Evolutionary conservation across 2,113 vertebrate species (phyloP).

Genomic region (Isichthys henryi): DNA sequence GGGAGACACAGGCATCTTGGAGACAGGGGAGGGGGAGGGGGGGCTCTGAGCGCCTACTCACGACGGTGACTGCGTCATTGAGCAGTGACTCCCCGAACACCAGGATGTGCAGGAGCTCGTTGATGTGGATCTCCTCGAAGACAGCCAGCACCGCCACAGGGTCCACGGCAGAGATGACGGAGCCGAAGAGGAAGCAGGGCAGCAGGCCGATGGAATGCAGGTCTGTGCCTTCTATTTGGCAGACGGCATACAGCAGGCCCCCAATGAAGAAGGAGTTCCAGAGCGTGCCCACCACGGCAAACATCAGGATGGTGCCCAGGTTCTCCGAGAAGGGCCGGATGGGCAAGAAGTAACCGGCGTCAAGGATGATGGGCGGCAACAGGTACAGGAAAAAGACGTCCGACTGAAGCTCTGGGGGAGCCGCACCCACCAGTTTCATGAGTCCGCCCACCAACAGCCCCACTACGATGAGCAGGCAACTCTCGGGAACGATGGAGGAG

Average conservation of each 20-base stretch:
- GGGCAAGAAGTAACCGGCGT: conserved; percentile 94
- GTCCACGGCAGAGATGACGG: conserved; percentile 93
- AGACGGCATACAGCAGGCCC: conserved; percentile 75
- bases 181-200: conserved; percentile 83
- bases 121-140: conserved; percentile 98
- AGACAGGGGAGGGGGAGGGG: background rate
- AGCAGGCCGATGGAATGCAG: conserved; percentile 69
- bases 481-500: conserved; percentile 85
- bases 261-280: conserved; percentile 96
- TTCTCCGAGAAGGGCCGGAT: conserved; percentile 94
- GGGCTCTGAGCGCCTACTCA: conserved; percentile 51
- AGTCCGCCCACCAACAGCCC: conserved; percentile 87
- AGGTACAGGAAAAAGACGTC: conserved; percentile 86
- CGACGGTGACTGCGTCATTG: conserved; percentile 93
- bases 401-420: conserved; percentile 71
- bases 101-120: conserved; percentile 90
- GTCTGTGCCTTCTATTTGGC: conserved; percentile 60
- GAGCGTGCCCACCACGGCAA: conserved; percentile 89
- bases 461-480: conserved; percentile 90
- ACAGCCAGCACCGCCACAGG: conserved; percentile 92
- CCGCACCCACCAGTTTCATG: conserved; percentile 76
- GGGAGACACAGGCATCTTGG: background rate
- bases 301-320: conserved; percentile 94
- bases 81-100: conserved; percentile 96
- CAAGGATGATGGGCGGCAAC: conserved; percentile 93